A percentile compares a stretch with the other conserved stretches of the same genome.
phyloP scores from a whole-genome alignment of 2,113 vertebrate species.

The Marcusenius ussheri region DNA sequence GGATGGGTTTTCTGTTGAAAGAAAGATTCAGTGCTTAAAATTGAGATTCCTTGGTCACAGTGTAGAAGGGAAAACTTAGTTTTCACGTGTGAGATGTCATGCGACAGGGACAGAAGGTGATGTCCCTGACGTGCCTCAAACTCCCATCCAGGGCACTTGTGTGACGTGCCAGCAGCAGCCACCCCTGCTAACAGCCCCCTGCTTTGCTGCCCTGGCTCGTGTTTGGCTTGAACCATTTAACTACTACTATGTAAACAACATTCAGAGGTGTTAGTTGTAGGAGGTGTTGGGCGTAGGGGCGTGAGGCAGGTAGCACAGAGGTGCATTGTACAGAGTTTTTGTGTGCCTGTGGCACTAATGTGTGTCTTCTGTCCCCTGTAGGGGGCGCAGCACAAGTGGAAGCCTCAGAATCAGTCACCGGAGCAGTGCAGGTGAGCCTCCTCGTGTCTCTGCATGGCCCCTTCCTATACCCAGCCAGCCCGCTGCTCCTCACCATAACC shows the following conservation, averaged over 20 bases:
- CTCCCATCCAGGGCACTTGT: neutral
- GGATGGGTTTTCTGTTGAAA: neutral
- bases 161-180: neutral
- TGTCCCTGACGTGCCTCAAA: neutral
- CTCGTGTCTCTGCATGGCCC: neutral
- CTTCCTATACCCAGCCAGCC: neutral
- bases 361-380: constrained; percentile 33
- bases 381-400: constrained; percentile 73
- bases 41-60: neutral
- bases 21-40: neutral
- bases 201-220: neutral
- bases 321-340: neutral
- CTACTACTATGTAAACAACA: neutral
- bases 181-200: neutral
- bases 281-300: neutral
- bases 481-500: neutral
- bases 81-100: neutral
- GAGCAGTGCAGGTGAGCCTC: constrained; percentile 76
- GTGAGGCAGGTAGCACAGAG: neutral
- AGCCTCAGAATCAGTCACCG: constrained; percentile 63
- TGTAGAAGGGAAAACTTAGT: neutral
- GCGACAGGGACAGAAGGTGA: neutral
- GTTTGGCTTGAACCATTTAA: neutral
- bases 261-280: neutral
- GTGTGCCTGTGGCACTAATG: neutral